Base-by-base conservation (phyloP, 2,888 invertebrate species). In the Sympetrum striolatum region DNA sequence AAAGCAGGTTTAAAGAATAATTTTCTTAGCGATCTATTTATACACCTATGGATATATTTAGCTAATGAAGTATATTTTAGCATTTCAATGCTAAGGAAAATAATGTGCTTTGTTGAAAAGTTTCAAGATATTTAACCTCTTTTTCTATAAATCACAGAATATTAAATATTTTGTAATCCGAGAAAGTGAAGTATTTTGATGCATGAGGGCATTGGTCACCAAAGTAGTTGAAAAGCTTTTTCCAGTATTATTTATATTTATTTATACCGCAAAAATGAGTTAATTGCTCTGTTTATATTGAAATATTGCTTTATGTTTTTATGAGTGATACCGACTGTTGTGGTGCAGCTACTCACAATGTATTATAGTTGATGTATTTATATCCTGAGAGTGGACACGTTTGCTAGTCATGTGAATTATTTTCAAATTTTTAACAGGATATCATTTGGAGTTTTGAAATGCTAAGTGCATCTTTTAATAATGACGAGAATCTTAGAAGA, bases 181-280 rank as follows among this genome's bases (percentile, higher is more conserved):
- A 44, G 44, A 10, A 44, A 44, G 44, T 4, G 12, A 14, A 73
- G 12, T 10, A 73, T 31, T 73, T 25, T 73, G 31, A 73, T 12
- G 73, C 31, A 73, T 31, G 73, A 14, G 31, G 31, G 25, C 31
- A 73, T 14, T 25, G 12, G 73, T 31, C 31, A 12, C 31, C 10
- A 25, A 25, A 14, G 3, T 14, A 31, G 10, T 73, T 31, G 73
- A 31, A 31, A 31, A 73, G n/a, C 64, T 73, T 18, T 31, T 91
- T 90, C 48, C 81, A 90, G 31, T 90, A 90, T 91, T 91, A 90
- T 91, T 90, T 91, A 91, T 92, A 90, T 91, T 91, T 92, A 91
- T 91, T 92, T 91, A 2, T 14, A 1, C 73, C 14, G 31, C 31
- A 73, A 73, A 25, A 25, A 25, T 25, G 25, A 25, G 31, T 73